phyloP scores from a whole-genome alignment of 1,140 invertebrate genomes.

The Steinernema khuongi region DNA sequence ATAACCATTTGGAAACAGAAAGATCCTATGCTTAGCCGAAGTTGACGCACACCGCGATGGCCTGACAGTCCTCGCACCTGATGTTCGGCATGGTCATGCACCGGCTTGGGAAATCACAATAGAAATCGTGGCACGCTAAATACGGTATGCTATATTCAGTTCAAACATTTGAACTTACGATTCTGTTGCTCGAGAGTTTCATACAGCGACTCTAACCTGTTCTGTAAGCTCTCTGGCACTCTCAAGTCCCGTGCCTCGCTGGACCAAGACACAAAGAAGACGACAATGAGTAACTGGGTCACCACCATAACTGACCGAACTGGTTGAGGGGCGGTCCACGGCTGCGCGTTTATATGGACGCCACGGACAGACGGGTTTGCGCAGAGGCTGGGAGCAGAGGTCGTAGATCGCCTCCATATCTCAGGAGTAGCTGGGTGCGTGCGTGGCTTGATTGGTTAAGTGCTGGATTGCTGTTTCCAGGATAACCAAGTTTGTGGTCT shows the following conservation, averaged over 20 bases:
- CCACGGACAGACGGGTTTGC: background rate
- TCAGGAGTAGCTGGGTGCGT: background rate
- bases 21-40: too few species aligned
- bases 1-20: too few species aligned
- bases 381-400: background rate
- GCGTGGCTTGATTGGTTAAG: background rate
- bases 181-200: background rate
- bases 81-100: background rate
- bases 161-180: background rate
- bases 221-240: background rate
- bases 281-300: background rate
- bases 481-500: too few species aligned
- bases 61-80: background rate
- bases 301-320: background rate
- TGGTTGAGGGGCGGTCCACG: background rate
- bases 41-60: background rate
- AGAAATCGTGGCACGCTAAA: background rate
- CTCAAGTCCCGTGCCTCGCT: background rate
- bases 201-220: background rate
- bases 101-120: background rate
- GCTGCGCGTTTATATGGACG: background rate
- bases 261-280: background rate
- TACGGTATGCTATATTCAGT: background rate
- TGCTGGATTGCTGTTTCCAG: too few species aligned
- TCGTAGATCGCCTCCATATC: background rate